These are phyloP conservation scores for Panulirus ornatus DNA, from an alignment of 1,140 invertebrate genomes.

Conservation along the genomic window DNA sequence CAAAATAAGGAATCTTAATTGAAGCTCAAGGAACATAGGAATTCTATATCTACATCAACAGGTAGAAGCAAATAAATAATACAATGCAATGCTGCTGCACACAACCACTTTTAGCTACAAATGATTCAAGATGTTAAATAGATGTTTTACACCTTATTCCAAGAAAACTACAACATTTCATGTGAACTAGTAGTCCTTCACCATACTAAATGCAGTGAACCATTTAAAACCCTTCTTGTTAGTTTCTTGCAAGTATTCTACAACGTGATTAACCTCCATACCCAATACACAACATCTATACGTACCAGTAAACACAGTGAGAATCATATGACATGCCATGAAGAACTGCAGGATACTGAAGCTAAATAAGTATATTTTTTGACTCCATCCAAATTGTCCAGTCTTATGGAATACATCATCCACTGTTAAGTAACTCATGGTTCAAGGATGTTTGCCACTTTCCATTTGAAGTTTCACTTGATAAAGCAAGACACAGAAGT, in stretches of 20 bases:
- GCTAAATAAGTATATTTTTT: constrained; percentile 51
- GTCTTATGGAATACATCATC: constrained; percentile 51
- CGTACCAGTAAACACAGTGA: constrained; percentile 67
- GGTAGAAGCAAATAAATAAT: neutral
- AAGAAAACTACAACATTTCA: neutral
- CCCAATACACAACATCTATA: neutral
- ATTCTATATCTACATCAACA: neutral
- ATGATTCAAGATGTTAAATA: neutral
- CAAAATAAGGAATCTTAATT: neutral
- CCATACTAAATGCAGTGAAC: neutral
- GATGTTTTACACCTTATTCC: neutral
- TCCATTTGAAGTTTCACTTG: neutral
- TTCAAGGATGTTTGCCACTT: neutral
- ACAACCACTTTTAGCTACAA: neutral
- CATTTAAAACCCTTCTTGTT: neutral
- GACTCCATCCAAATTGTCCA: constrained; percentile 63
- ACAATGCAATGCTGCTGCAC: neutral
- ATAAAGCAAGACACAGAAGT: neutral
- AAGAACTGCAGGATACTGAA: constrained; percentile 56
- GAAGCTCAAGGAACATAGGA: neutral
- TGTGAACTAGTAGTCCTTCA: too few relatives aligned
- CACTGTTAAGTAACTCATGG: constrained; percentile 52
- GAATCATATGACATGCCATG: constrained; percentile 57
- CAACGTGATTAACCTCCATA: neutral
- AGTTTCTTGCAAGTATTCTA: neutral